Base-by-base conservation (phyloP, 1,140 invertebrate genomes). In the Zophobas morio region DNA sequence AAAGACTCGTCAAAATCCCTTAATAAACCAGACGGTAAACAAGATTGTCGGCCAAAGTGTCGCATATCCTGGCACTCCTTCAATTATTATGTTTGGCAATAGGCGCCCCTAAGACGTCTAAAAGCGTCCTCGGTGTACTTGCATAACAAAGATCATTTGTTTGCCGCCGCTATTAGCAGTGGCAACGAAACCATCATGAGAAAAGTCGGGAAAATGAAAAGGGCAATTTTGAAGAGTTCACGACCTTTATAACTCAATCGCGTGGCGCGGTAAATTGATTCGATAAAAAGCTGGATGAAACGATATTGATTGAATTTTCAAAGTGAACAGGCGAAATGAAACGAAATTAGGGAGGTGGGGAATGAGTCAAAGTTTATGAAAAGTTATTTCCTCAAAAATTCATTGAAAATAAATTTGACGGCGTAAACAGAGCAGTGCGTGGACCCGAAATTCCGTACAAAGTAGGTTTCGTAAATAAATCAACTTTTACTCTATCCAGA, bases 1-100 rank as follows among this genome's bases (percentile, higher is more conserved):
- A 66, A 66, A 66, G 40, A 42, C 60, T 46, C 56, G 56, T 2
- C 8, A 54, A 33, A 34, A 54, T 32, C 39, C 39, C 39, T 42
- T 37, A 6, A 51, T 6, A 8, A 66, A 66, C 37, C 37, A 66
- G 60, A 57, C 54, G 33, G 54, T 57, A 57, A 57, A 57, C 54
- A 57, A 5, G 8, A 66, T 5, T 33, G 35, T 1, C 37, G 39
- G 60, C 60, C 57, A 63, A 37, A 20, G 36, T 20, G 36, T 63
- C 35, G 35, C 60, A 20, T 4, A 4, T 51, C n/a, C 39, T 66
- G 60, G 60, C 60, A 66, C 39, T 40, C 6, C 60, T 66, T 66
- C 60, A 66, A 66, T 66, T 39, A 60, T 46, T 20, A 20, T 42
- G 60, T 46, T 66, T 51, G 49, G 37, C 1, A 66, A 46, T 51